A percentile compares a stretch with the other conserved stretches of the same genome.
These are phyloP conservation scores for Cremastobaeus sp. DNA, from an alignment of 2,888 invertebrate genomes.

Conservation along the genomic window DNA sequence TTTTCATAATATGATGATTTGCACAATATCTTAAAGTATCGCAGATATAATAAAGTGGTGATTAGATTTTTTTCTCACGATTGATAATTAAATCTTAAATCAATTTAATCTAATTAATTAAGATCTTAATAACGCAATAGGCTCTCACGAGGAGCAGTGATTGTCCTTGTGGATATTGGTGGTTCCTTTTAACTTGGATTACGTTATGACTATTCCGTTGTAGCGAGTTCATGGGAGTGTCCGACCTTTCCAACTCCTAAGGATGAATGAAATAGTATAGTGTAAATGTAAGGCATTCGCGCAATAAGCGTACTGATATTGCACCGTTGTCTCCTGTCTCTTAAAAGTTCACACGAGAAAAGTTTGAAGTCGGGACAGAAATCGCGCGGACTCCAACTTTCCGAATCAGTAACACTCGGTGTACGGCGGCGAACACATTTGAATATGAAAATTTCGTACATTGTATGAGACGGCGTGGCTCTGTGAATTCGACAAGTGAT, in stretches of 20 bases:
- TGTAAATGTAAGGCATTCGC: constrained; percentile 50
- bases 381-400: constrained; percentile 20
- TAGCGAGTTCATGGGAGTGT: constrained; percentile 42
- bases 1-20: no score
- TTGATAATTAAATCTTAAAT: no score
- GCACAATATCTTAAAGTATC: no score
- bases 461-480: neutral
- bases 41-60: no score
- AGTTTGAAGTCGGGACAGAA: constrained; percentile 33
- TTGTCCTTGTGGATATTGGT: no score
- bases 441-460: constrained; percentile 9
- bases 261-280: constrained; percentile 48
- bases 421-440: constrained; percentile 27
- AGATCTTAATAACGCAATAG: no score
- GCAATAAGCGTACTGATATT: constrained; percentile 41
- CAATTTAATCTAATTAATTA: no score
- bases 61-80: no score
- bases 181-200: constrained; percentile 16
- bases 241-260: constrained; percentile 54
- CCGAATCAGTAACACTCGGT: constrained; percentile 40
- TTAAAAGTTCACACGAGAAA: constrained; percentile 32
- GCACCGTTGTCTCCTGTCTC: constrained; percentile 52
- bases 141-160: no score
- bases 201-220: constrained; percentile 25
- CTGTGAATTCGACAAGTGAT: no score